These are phyloP conservation scores for Mirza zaza DNA, from an alignment of 2,113 vertebrate species.

Conservation along the genomic window DNA sequence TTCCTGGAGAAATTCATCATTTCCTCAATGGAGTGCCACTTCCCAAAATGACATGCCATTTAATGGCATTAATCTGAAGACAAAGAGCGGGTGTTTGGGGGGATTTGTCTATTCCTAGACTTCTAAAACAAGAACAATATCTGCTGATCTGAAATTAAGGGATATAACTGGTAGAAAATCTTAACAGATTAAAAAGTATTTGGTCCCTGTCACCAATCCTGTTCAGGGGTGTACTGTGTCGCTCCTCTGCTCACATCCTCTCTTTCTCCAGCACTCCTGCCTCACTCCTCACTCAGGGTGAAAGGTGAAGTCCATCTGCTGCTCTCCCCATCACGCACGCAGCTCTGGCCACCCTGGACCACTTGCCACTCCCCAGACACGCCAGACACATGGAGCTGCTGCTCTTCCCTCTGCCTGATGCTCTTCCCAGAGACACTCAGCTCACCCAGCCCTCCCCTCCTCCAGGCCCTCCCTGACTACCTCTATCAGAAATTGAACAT, in stretches of 20 bases:
- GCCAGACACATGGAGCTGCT: neutral
- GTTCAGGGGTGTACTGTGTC: neutral
- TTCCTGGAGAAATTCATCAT: neutral
- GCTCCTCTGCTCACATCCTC: neutral
- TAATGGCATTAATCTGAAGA: neutral
- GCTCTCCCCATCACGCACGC: accelerated
- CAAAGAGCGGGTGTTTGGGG: neutral
- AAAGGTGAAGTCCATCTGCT: neutral
- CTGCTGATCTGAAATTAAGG: neutral
- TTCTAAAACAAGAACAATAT: neutral
- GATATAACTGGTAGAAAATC: neutral
- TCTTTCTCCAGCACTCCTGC: neutral
- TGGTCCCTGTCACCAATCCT: neutral
- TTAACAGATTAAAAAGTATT: neutral
- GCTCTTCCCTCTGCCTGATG: neutral
- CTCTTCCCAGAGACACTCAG: neutral
- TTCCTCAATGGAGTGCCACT: neutral
- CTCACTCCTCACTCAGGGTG: neutral
- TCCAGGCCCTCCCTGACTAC: neutral
- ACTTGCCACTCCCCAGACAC: neutral
- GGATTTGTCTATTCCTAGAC: neutral
- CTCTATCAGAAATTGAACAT: neutral
- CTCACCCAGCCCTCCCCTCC: neutral
- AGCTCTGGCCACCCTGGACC: no score
- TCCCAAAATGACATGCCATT: neutral